Conservation (phyloP, 2,888 invertebrate species). For the Heteromyza rotundicornis region DNA sequence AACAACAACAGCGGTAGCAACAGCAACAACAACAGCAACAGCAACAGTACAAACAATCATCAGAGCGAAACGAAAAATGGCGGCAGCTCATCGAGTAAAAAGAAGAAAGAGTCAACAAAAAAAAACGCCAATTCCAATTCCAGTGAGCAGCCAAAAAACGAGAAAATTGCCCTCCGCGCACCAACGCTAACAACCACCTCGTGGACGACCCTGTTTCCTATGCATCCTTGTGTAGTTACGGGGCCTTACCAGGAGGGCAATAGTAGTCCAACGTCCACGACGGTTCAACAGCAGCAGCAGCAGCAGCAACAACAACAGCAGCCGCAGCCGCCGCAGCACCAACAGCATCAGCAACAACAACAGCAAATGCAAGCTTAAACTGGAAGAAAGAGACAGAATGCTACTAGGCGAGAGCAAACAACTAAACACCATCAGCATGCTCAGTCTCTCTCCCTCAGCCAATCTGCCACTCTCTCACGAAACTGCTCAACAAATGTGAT, state of each 20-base stretch:
- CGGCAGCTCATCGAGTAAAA: conserved; percentile 39
- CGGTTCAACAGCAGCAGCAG: conserved; percentile 43
- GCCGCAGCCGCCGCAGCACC: conserved; percentile 27
- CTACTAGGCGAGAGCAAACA: background rate
- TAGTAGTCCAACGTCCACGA: conserved; percentile 62
- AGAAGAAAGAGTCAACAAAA: conserved; percentile 48
- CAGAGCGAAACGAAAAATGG: conserved; percentile 17
- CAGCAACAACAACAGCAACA: conserved; percentile 37
- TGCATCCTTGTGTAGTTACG: conserved; percentile 86
- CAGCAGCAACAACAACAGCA: conserved; percentile 40
- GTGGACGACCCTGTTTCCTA: conserved; percentile 85
- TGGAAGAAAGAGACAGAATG: conserved; percentile 18
- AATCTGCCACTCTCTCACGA: background rate
- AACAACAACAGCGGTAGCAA: conserved; percentile 19
- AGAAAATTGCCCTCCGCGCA: conserved; percentile 63
- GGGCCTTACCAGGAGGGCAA: conserved; percentile 80
- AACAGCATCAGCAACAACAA: conserved; percentile 34
- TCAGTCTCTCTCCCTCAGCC: background rate
- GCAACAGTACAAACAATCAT: conserved; percentile 26
- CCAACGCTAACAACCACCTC: conserved; percentile 79
- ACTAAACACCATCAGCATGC: background rate
- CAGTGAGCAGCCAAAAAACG: conserved; percentile 62
- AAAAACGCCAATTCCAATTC: conserved; percentile 48
- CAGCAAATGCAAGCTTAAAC: conserved; percentile 36
- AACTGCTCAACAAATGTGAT: conserved; percentile 29